phyloP scores from a whole-genome alignment of 2,797 vertebrate genomes.

The Girardinus metallicus region DNA sequence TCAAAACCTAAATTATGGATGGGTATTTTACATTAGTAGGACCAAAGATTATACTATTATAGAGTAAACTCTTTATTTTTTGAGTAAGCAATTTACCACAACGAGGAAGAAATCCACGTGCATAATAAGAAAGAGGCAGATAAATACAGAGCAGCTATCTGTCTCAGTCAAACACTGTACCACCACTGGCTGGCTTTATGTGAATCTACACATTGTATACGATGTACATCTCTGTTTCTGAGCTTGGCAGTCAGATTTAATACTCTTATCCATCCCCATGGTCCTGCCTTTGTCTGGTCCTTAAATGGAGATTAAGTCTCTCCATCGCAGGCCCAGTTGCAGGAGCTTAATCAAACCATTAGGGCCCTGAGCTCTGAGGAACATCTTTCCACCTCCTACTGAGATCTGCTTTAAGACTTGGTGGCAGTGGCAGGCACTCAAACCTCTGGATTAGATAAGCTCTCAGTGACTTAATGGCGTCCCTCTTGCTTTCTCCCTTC shows the following conservation, averaged over 20 bases:
- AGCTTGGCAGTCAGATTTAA: constrained; percentile 70
- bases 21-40: neutral
- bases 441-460: constrained; percentile 72
- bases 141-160: neutral
- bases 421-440: constrained; percentile 63
- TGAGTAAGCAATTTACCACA: neutral
- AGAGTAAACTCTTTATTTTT: neutral
- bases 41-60: neutral
- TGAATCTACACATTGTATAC: constrained; percentile 35
- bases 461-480: constrained; percentile 55
- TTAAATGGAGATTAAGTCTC: constrained; percentile 88
- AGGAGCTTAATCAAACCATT: constrained; percentile 86
- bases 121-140: neutral
- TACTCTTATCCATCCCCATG: constrained; percentile 74
- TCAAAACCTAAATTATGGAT: neutral
- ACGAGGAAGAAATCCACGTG: neutral
- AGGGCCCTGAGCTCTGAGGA: constrained; percentile 81
- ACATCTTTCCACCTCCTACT: constrained; percentile 73
- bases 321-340: constrained; percentile 64
- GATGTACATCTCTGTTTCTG: constrained; percentile 57
- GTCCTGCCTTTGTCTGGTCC: constrained; percentile 85
- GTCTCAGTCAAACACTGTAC: constrained; percentile 1
- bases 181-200: constrained; percentile 21
- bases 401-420: constrained; percentile 75
- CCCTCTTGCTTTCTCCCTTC: constrained; percentile 34